Conservation (phyloP, 2,797 vertebrate genomes). For the Pygocentrus nattereri region DNA sequence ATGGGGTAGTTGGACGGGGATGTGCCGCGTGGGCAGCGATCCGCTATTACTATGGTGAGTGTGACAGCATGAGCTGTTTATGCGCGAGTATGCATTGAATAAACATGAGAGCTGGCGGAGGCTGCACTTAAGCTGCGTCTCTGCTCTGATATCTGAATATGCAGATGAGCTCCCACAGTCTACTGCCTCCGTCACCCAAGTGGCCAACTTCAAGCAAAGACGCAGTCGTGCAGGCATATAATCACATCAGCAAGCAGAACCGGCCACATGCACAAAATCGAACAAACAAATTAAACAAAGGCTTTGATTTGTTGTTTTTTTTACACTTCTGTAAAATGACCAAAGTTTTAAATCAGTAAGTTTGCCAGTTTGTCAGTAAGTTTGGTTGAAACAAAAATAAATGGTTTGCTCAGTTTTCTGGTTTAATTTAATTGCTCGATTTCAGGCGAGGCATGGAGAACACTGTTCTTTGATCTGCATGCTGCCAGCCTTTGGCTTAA, state of each 20-base stretch:
- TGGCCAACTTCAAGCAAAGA: not conserved
- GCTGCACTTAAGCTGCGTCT: constrained; percentile 29
- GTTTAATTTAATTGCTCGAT: not conserved
- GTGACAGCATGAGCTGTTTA: constrained; percentile 52
- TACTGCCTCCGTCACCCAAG: constrained; percentile 26
- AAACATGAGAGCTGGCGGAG: constrained; percentile 40
- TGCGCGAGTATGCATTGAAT: constrained; percentile 36
- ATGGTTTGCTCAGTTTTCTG: not conserved
- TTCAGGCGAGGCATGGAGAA: not conserved
- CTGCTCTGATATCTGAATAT: constrained; percentile 42
- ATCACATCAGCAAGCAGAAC: not conserved
- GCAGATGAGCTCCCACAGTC: constrained; percentile 41
- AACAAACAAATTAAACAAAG: not conserved
- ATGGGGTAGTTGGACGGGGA: constrained; percentile 9
- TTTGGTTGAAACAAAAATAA: not conserved
- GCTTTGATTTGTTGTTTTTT: too few species aligned
- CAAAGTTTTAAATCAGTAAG: not conserved
- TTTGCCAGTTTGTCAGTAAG: not conserved
- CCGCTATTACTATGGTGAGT: constrained; percentile 32
- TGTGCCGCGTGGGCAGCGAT: constrained; percentile 45
- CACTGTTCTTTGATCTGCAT: not conserved
- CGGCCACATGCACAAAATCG: not conserved
- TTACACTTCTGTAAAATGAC: not conserved
- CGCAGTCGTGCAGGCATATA: not conserved
- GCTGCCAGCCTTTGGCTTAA: not conserved